Evolutionary conservation across 2,113 vertebrate genomes (phyloP).

Genomic region (Accipiter cooperii): DNA sequence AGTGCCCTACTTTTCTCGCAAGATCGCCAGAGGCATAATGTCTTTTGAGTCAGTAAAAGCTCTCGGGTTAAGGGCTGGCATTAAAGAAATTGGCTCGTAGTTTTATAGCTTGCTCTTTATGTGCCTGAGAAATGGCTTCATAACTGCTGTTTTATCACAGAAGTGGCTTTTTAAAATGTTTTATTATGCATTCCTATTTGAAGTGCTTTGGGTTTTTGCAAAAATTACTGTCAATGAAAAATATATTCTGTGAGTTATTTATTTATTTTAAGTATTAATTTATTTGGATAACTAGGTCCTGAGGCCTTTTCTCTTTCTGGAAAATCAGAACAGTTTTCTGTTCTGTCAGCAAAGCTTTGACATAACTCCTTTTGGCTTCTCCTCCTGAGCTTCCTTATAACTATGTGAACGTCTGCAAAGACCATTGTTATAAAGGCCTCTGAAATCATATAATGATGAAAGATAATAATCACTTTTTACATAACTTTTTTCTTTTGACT

Average conservation of each 20-base stretch:
- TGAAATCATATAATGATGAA: not conserved
- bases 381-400: not conserved
- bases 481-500: not conserved
- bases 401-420: not conserved
- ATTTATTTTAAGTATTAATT: not conserved
- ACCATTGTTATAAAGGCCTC: not conserved
- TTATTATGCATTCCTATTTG: not conserved
- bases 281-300: not conserved
- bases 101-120: not conserved
- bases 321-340: not conserved
- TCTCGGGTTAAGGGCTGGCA: not conserved
- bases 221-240: not conserved
- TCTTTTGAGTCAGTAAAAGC: slow-evolving; percentile 6
- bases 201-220: not conserved
- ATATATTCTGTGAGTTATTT: not conserved
- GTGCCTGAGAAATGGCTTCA: not conserved
- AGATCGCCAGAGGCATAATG: not conserved
- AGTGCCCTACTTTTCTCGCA: not conserved
- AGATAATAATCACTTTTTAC: not conserved
- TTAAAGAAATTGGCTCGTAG: not conserved
- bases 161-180: not conserved
- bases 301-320: not conserved
- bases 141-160: not conserved
- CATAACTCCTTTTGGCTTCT: not conserved
- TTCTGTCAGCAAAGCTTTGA: not conserved